Evolutionary conservation across 2,888 invertebrate genomes (phyloP), one percentile per base, ranked within the genome.

Genomic region (Pandemis heparana): DNA sequence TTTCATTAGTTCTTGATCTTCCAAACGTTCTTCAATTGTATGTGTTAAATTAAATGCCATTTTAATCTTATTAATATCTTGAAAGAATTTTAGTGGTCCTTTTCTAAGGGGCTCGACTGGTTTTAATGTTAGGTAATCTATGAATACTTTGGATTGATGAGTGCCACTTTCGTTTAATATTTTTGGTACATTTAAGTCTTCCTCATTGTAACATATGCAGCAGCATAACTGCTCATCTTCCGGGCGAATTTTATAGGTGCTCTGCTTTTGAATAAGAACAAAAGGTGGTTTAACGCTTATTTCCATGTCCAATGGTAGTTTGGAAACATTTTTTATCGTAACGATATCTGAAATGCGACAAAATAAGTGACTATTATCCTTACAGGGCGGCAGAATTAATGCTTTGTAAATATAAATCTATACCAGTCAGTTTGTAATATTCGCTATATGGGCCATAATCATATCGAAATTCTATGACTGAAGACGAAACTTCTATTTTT

Each of bases 281-380:
- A 96, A 96, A 0, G 96, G 96, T 61, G 90, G 86, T 75, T 92
- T 92, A 0, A 95, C 84, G 71, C 80, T 87, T 39, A 96, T 83
- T 61, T 91, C 92, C 23, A 95, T 86, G 74, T 92, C 90, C 64
- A 96, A 80, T 61, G 93, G 90, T 39, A 96, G 79, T 75, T 89
- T 92, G 0, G 95, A 95, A 56, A 94, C 88, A 83, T 96, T 96
- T 76, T 90, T 95, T 69, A 96, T 91, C 0, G 89, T 86, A 0
- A 96, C 73, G 46, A 95, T 90, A 82, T 96, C 96, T 95, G 86
- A 75, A 90, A 87, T 16, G 1, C 14, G 8, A 41, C 10, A 43
- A 18, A 18, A 12, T 16, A 56, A 12, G n/a, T 56, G 32, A 59
- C 43, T 43, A 32, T 23, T 32, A 41, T 14, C 16, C 23, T 12